Evolutionary conservation across 1,140 invertebrate species (phyloP), one percentile per base, ranked within the genome.

Genomic region (Procambarus virginalis): DNA sequence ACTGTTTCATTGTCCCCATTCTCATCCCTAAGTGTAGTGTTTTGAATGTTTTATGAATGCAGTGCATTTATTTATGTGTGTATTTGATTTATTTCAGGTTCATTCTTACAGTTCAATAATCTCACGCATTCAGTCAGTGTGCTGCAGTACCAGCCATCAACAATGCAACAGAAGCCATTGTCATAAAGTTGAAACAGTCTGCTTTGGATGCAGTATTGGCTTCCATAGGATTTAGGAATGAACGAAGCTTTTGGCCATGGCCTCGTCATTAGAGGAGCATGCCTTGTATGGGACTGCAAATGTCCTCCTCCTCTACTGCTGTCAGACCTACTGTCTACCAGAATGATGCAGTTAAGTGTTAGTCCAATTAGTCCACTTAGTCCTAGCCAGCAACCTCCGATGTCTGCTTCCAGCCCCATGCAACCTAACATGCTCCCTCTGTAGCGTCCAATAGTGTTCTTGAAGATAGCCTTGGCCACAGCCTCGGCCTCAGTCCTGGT

Each of bases 291-390:
- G 91, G 14, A 89, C 87, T 79, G 91, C 91, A 20, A 92, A 92
- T 58, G 91, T 92, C 6, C 64, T 92, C 45, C 88, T 92, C 45
- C 85, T 90, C 48, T 92, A 92, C 58, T 92, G 91, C 78, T 92
- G 73, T 89, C 91, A 77, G 91, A 92, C 78, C 68, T 92, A 22
- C 51, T 92, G 51, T 88, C 88, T 20, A 82, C 87, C 20, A 55
- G 91, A 76, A 86, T 92, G 76, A 46, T 80, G 55, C 91, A 90
- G 48, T 79, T 82, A 34, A 91, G 58, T 46, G 76, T 90, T 46
- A 83, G 89, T 86, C 86, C 84, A n/a, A 34, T 86, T 34, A 88
- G 84, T 75, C 86, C 84, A 10, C 68, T 86, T 34, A 88, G 84
- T 60, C 76, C 84, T 55, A 89, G 68, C 68, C 91, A 84, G 22